A percentile compares a stretch with the other conserved stretches of the same genome.
Conservation (phyloP, 2,888 invertebrate species). For the Ecliptopera silaceata region DNA sequence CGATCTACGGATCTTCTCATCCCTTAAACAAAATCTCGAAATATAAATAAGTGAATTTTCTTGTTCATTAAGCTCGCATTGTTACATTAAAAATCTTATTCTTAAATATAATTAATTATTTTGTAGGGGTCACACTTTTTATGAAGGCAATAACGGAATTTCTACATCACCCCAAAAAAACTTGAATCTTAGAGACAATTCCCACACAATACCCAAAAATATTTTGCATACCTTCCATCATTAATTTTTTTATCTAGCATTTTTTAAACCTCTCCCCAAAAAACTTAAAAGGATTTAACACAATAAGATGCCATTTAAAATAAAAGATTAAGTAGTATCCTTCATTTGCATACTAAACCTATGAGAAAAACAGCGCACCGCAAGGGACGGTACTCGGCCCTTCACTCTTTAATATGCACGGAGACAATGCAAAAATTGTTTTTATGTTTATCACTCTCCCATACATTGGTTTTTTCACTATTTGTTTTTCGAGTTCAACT, state of each 20-base stretch:
- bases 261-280: conserved; percentile 63
- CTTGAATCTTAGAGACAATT: conserved; percentile 38
- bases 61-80: not conserved
- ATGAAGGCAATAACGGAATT: conserved; percentile 39
- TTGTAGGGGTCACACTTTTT: conserved; percentile 20
- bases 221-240: conserved; percentile 75
- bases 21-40: too few species aligned
- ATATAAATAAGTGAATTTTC: not conserved
- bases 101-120: not conserved
- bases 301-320: conserved; percentile 80
- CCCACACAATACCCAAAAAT: conserved; percentile 41
- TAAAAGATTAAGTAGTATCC: conserved; percentile 78
- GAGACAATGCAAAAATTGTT: conserved; percentile 77
- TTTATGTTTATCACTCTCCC: conserved; percentile 74
- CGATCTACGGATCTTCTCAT: too few species aligned
- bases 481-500: conserved; percentile 77
- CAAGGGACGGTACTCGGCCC: conserved; percentile 63
- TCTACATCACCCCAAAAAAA: conserved; percentile 47
- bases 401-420: conserved; percentile 62
- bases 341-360: conserved; percentile 73
- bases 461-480: conserved; percentile 76
- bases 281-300: conserved; percentile 65
- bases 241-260: conserved; percentile 67
- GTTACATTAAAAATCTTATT: not conserved
- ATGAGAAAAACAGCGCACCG: conserved; percentile 71